Evolutionary conservation across 2,113 vertebrate genomes (phyloP).

Genomic region (Galeopterus variegatus): DNA sequence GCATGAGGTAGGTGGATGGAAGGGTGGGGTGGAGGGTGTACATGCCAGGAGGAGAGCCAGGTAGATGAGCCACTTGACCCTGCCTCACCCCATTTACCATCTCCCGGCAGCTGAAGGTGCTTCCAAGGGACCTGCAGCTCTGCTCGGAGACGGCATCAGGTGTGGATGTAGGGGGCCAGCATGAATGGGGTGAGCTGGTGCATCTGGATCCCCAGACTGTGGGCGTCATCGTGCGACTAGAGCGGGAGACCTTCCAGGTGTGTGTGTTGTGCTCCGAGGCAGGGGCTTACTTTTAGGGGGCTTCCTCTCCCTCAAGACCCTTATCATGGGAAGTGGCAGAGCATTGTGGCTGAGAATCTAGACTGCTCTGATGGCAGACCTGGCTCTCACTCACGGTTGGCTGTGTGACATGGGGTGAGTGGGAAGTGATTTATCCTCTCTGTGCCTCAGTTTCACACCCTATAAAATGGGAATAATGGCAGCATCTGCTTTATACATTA

Average conservation of each 20-base stretch:
- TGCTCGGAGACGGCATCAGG: conserved; percentile 97
- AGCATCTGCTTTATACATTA: neutral
- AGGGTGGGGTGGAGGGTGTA: accelerated
- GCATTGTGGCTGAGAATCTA: neutral
- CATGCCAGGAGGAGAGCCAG: accelerated
- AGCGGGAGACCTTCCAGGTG: conserved; percentile 98
- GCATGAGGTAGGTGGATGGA: conserved; percentile 92
- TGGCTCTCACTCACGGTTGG: neutral
- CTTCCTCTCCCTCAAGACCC: neutral
- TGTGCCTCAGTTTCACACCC: neutral
- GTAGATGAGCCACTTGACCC: accelerated
- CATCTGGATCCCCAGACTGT: conserved; percentile 96
- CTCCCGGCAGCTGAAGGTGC: conserved; percentile 93
- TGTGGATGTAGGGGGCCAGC: conserved; percentile 96
- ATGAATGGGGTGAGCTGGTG: conserved; percentile 98
- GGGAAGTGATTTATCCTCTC: neutral
- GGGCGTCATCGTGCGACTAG: conserved; percentile 96
- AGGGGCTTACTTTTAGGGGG: neutral
- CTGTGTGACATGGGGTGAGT: neutral
- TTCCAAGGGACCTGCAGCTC: conserved; percentile 96
- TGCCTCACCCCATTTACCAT: neutral
- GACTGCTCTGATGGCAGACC: neutral
- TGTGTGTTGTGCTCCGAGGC: neutral
- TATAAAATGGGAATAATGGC: neutral
- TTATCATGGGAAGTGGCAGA: neutral